Percentiles rank a stretch among this genome's conserved stretches.
phyloP scores from a whole-genome alignment of 1,140 invertebrate genomes.

The Temnothorax curvispinosus region DNA sequence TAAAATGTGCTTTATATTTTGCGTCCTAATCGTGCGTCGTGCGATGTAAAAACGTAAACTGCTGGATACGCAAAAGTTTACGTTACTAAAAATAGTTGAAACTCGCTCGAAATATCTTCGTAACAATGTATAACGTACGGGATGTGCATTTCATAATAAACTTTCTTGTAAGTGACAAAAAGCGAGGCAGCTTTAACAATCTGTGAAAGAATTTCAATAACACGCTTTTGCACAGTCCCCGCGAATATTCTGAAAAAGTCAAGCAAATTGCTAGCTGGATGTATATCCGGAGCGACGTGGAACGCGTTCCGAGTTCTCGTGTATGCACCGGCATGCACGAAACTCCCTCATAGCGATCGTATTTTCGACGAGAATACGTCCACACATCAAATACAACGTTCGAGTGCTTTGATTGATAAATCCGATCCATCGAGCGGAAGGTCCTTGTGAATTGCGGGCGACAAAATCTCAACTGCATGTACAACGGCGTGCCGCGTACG shows the following conservation, averaged over 20 bases:
- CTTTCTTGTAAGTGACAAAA: neutral
- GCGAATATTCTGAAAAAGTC: conserved; percentile 42
- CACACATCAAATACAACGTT: neutral
- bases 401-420: conserved; percentile 34
- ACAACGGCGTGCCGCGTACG: neutral
- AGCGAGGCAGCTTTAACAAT: neutral
- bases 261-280: conserved; percentile 14
- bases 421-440: neutral
- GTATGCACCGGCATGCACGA: neutral
- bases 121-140: neutral
- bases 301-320: neutral
- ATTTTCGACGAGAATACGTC: conserved; percentile 32
- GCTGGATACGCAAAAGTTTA: neutral
- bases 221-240: neutral
- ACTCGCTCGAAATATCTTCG: neutral
- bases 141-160: neutral
- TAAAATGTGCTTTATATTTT: neutral
- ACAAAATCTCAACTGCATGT: neutral
- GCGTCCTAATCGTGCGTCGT: neutral
- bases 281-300: conserved; percentile 9
- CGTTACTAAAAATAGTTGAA: neutral
- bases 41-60: neutral
- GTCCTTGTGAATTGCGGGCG: neutral
- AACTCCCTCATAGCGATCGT: neutral
- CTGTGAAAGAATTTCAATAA: conserved; percentile 32